Percentiles rank a stretch among this genome's conserved stretches.
These are phyloP conservation scores for Drosophila albomicans DNA, from an alignment of 1,140 invertebrate species.

Conservation along the genomic window DNA sequence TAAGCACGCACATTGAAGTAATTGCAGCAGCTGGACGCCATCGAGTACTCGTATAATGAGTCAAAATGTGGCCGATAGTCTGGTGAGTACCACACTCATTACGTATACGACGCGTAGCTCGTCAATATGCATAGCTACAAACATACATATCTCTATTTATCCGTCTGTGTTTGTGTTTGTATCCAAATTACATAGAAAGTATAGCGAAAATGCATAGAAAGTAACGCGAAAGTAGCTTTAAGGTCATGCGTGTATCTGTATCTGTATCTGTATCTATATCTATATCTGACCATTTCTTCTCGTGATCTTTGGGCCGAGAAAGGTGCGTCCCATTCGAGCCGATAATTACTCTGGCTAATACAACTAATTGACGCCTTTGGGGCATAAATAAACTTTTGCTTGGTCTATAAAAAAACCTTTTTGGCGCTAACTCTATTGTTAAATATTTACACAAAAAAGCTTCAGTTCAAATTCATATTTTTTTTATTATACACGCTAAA, in stretches of 20 bases:
- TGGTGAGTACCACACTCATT: conserved; percentile 73
- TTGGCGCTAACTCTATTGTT: background rate
- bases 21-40: conserved; percentile 72
- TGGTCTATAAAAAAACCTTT: conserved; percentile 30
- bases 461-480: no score
- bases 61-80: conserved; percentile 84
- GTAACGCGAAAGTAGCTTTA: conserved; percentile 33
- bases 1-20: conserved; percentile 73
- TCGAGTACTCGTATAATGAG: conserved; percentile 73
- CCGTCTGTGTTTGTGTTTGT: conserved; percentile 1
- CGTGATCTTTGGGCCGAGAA: conserved; percentile 1
- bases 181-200: conserved; percentile 52
- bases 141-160: background rate
- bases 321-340: conserved; percentile 31
- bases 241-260: background rate
- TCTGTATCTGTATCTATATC: no score
- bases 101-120: conserved; percentile 15
- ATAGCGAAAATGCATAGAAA: conserved; percentile 63
- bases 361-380: conserved; percentile 11
- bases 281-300: conserved; percentile 3
- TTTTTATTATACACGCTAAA: no score
- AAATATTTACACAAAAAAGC: background rate
- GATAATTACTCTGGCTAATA: conserved; percentile 58
- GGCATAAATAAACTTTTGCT: background rate
- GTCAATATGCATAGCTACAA: conserved; percentile 9